Conservation (phyloP, 1,140 invertebrate species). For the Onthophagus taurus region DNA sequence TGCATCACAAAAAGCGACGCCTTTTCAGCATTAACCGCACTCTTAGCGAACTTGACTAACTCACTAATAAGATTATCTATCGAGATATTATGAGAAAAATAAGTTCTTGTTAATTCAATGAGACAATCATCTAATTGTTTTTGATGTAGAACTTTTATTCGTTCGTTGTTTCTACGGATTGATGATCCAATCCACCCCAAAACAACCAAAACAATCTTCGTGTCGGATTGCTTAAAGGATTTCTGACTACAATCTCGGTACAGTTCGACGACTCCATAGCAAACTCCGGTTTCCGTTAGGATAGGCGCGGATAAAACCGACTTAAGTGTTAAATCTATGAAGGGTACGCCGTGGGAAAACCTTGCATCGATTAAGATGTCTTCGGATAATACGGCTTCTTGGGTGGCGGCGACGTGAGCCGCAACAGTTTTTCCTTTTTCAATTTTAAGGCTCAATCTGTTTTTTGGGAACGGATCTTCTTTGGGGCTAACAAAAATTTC, state of each 20-base stretch:
- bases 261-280: slow-evolving; percentile 41
- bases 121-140: slow-evolving; percentile 39
- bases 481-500: slow-evolving; percentile 38
- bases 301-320: slow-evolving; percentile 41
- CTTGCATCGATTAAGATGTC: slow-evolving; percentile 38
- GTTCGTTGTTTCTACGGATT: slow-evolving; percentile 39
- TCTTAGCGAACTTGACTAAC: slow-evolving; percentile 38
- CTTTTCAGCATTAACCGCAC: slow-evolving; percentile 39
- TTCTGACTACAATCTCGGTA: slow-evolving; percentile 34
- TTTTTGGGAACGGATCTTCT: slow-evolving; percentile 35
- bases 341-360: slow-evolving; percentile 23
- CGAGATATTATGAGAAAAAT: slow-evolving; percentile 39
- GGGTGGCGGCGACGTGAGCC: slow-evolving; percentile 39
- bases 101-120: slow-evolving; percentile 36
- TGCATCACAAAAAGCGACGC: slow-evolving; percentile 41
- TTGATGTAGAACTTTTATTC: slow-evolving; percentile 36
- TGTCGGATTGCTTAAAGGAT: slow-evolving; percentile 16
- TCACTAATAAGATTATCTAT: slow-evolving; percentile 32
- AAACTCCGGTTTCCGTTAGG: slow-evolving; percentile 38
- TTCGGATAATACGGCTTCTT: slow-evolving; percentile 37
- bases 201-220: slow-evolving; percentile 31
- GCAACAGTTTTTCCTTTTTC: slow-evolving; percentile 38
- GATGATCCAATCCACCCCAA: slow-evolving; percentile 42
- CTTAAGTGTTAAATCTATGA: slow-evolving; percentile 27
- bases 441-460: slow-evolving; percentile 40